These are phyloP conservation scores for Rhinogobio ventralis DNA, from an alignment of 2,797 vertebrate species.

Conservation along the genomic window DNA sequence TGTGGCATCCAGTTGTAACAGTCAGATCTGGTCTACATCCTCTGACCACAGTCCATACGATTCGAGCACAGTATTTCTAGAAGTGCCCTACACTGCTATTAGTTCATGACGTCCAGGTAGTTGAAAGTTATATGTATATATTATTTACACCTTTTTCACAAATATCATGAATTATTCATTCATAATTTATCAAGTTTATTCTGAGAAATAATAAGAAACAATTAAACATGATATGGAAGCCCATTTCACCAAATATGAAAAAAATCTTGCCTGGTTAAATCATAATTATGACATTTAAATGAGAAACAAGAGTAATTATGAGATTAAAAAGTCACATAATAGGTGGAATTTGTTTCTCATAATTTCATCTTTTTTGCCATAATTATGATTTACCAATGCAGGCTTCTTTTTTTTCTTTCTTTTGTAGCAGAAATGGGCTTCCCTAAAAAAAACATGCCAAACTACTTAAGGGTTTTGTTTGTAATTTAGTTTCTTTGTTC, in stretches of 20 bases:
- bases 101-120: conserved; percentile 64
- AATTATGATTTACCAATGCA: not conserved
- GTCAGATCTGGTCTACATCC: not conserved
- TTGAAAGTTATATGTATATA: not conserved
- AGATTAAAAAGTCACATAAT: not conserved
- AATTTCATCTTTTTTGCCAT: not conserved
- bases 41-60: not conserved
- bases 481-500: too few species aligned
- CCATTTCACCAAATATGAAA: not conserved
- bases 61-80: conserved; percentile 53
- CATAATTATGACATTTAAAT: not conserved
- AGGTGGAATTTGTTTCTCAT: too few species aligned
- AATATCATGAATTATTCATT: not conserved
- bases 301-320: not conserved
- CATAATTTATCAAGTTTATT: not conserved
- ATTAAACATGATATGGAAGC: not conserved
- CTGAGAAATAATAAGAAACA: not conserved
- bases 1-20: not conserved
- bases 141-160: not conserved
- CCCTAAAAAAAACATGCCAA: not conserved
- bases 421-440: not conserved
- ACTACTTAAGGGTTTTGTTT: not conserved
- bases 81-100: conserved; percentile 38
- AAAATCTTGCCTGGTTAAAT: not conserved
- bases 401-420: not conserved